A percentile compares a stretch with the other conserved stretches of the same genome.
These are phyloP conservation scores for Boloria euphrosyne DNA, from an alignment of 2,888 invertebrate species.

Conservation along the genomic window DNA sequence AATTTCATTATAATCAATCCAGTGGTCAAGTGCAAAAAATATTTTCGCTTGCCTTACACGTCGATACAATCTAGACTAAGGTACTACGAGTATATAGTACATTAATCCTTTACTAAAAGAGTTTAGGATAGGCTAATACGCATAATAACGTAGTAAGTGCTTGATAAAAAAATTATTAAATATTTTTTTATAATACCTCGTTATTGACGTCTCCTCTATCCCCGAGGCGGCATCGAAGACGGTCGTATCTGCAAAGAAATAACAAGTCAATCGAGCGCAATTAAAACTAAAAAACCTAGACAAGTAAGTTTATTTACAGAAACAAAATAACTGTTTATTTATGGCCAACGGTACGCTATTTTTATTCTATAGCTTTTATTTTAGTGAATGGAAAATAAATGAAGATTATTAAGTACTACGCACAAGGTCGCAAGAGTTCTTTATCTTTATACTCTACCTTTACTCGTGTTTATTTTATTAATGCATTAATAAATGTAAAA, in stretches of 20 bases:
- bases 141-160: background rate
- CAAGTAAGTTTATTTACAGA: slow-evolving; percentile 33
- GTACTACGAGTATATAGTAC: background rate
- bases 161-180: background rate
- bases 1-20: no score
- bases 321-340: slow-evolving; percentile 33
- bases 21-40: no score
- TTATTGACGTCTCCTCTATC: slow-evolving; percentile 53
- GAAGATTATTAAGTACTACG: no score
- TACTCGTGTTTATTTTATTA: no score
- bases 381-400: slow-evolving; percentile 19
- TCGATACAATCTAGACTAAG: background rate
- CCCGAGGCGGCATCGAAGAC: slow-evolving; percentile 60
- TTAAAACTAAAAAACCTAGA: slow-evolving; percentile 21
- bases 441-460: no score
- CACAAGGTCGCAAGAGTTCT: no score
- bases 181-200: slow-evolving; percentile 51
- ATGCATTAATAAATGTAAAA: no score
- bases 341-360: slow-evolving; percentile 28
- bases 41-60: no score
- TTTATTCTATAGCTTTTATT: slow-evolving; percentile 18
- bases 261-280: slow-evolving; percentile 31
- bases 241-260: slow-evolving; percentile 64
- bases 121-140: background rate
- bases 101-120: background rate